Base-by-base conservation (phyloP, 1,140 invertebrate species). In the Drosophila truncata region DNA sequence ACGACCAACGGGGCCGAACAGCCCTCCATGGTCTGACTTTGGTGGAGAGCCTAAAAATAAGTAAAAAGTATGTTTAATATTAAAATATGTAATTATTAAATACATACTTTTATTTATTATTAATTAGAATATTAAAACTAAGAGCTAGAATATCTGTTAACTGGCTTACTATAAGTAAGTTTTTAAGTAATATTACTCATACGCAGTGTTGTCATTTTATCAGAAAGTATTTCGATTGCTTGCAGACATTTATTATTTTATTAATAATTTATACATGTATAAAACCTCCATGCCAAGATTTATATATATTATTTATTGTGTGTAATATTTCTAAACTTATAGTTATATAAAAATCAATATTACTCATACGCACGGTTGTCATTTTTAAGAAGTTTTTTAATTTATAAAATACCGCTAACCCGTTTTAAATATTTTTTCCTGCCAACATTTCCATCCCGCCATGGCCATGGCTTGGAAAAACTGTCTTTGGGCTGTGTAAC, bases 1-100 rank as follows among this genome's bases (percentile, higher is more conserved):
- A 99, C 98, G 23, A 99, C 99, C 70, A 99, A 93, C 13, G 99
- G 98, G 73, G 98, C 98, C 55, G 97, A 98, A 93, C 98, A 99
- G 25, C 98, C 98, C 94, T 99, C 99, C 98, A 99, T 99, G 71
- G 98, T 99, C 93, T 98, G 97, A 86, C 98, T 99, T 94, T 99
- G 98, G 94, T 99, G 98, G 93, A 99, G 96, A 80, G 96, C 95
- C 95, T 95, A 93, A 2, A 80, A 74, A 0, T n/a, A 1, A 13
- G 14, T 37, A 44, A 62, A 10, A 4, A 49, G n/a, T n/a, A n/a
- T n/a, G n/a, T n/a, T n/a, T n/a, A n/a, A n/a, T n/a, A n/a, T n/a
- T n/a, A n/a, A n/a, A n/a, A n/a, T n/a, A n/a, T n/a, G n/a, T n/a
- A n/a, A n/a, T n/a, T n/a, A n/a, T n/a, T n/a, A n/a, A n/a, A n/a